Evolutionary conservation across 2,797 vertebrate genomes (phyloP), one percentile per base, ranked within the genome.

Genomic region (Sebastes miniatus): DNA sequence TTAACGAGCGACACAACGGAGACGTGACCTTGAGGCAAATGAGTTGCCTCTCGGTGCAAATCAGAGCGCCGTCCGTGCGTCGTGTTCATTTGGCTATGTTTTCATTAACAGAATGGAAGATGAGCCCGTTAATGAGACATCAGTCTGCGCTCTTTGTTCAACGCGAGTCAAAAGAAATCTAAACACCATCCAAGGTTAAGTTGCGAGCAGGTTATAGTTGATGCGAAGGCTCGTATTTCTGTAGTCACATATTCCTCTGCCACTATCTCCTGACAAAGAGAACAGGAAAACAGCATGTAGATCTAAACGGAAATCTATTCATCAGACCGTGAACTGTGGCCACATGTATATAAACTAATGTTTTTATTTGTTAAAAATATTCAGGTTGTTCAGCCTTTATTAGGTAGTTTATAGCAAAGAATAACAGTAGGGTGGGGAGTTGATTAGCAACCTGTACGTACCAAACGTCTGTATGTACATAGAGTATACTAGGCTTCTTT

Each of bases 1-100:
- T 87, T 91, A 93, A 90, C 32, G 25, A 86, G 83, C 24, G 2
- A 58, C 80, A 90, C 88, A 89, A 87, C 83, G 63, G 73, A 75
- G 81, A 71, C 72, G n/a, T 67, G 86, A 93, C 94, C 92, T 92
- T 88, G 82, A 83, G 87, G 85, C 76, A 85, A 92, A 92, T 62
- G 76, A 84, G 82, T 87, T 56, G 76, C 81, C 83, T 82, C 75
- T 83, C 76, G 1, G 79, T 57, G 69, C 81, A 76, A 91, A 88
- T 86, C 83, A 56, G 87, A 87, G 83, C 73, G 16, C 62, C 29
- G n/a, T 34, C 4, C 47, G 50, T 54, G 8, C 50, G 9, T 11
- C n/a, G 57, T 61, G 83, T 90, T 93, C 83, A 84, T 85, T 89
- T 89, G 74, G 59, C 69, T 47, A 29, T 72, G 85, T 90, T 90